phyloP scores from a whole-genome alignment of 2,888 invertebrate genomes.

The Trisateles emortualis region DNA sequence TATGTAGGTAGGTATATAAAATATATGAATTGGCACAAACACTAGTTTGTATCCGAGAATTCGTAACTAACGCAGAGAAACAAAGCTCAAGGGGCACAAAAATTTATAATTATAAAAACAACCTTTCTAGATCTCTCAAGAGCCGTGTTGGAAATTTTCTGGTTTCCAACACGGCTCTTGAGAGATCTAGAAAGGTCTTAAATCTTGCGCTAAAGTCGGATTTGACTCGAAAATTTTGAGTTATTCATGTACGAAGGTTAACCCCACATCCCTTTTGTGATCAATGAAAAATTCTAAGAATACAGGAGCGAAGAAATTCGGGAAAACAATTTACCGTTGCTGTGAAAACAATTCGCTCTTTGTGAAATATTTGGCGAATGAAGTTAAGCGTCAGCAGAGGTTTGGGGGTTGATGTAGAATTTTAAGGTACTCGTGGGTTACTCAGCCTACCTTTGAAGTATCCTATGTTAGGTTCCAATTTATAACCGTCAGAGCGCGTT shows the following conservation, averaged over 20 bases:
- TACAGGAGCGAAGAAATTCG: conserved; percentile 25
- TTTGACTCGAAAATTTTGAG: conserved; percentile 39
- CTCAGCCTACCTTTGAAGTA: conserved; percentile 12
- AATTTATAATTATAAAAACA: no score
- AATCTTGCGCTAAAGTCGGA: conserved; percentile 32
- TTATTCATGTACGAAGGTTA: conserved; percentile 37
- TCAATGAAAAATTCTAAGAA: conserved; percentile 42
- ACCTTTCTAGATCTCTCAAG: conserved; percentile 9
- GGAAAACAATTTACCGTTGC: conserved; percentile 29
- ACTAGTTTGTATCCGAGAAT: conserved; percentile 30
- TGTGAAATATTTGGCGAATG: conserved; percentile 42
- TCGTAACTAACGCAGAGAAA: conserved; percentile 23
- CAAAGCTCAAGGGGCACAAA: conserved; percentile 2
- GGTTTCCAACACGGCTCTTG: conserved; percentile 22
- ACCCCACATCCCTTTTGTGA: conserved; percentile 26
- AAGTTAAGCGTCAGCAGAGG: conserved; percentile 22
- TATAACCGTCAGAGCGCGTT: conserved; percentile 3
- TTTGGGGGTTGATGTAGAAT: conserved; percentile 22
- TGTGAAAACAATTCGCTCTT: conserved; percentile 40
- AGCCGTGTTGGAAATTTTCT: conserved; percentile 23
- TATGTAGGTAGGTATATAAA: no score
- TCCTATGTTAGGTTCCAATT: conserved; percentile 1
- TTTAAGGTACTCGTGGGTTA: conserved; percentile 25
- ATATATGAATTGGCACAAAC: conserved; percentile 4
- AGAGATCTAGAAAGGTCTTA: conserved; percentile 13